Percentiles rank a stretch among this genome's conserved stretches.
These are phyloP conservation scores for Amphipyra berbera DNA, from an alignment of 2,888 invertebrate species.

Conservation along the genomic window DNA sequence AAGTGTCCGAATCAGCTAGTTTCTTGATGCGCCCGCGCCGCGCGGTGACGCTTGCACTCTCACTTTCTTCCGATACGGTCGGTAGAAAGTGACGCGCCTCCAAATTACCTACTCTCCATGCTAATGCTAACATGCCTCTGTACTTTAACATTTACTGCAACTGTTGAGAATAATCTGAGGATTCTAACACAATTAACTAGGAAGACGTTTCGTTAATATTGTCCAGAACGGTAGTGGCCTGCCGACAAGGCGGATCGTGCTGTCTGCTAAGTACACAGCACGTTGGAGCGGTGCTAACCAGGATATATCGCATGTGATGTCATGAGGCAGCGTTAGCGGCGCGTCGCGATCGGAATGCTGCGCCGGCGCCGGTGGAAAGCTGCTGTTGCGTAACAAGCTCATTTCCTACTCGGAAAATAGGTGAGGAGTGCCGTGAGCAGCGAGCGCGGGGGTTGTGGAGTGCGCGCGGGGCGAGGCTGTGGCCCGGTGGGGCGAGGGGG, in stretches of 20 bases:
- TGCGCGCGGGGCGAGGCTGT: slow-evolving; percentile 47
- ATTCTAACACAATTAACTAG: not conserved
- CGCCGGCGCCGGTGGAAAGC: slow-evolving; percentile 75
- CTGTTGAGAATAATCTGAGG: not conserved
- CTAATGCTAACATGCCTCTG: slow-evolving; percentile 39
- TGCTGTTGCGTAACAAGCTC: slow-evolving; percentile 73
- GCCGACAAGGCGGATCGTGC: not conserved
- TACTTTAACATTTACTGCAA: slow-evolving; percentile 3
- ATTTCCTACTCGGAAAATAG: slow-evolving; percentile 86
- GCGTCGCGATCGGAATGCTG: slow-evolving; percentile 68
- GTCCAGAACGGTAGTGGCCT: not conserved
- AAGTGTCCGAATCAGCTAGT: slow-evolving; percentile 52
- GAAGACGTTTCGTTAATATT: not conserved
- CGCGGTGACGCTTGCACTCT: slow-evolving; percentile 62
- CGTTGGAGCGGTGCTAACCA: slow-evolving; percentile 16
- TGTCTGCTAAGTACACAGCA: not conserved
- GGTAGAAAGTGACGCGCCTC: slow-evolving; percentile 66
- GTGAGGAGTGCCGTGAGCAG: slow-evolving; percentile 78
- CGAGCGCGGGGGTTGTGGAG: slow-evolving; percentile 37
- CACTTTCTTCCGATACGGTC: slow-evolving; percentile 66
- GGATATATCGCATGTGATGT: slow-evolving; percentile 52
- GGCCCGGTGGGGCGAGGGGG: slow-evolving; percentile 42
- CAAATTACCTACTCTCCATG: slow-evolving; percentile 56
- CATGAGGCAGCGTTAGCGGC: slow-evolving; percentile 51
- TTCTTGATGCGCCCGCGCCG: slow-evolving; percentile 30